Conservation (phyloP, 2,113 vertebrate species). For the Oreotragus oreotragus region DNA sequence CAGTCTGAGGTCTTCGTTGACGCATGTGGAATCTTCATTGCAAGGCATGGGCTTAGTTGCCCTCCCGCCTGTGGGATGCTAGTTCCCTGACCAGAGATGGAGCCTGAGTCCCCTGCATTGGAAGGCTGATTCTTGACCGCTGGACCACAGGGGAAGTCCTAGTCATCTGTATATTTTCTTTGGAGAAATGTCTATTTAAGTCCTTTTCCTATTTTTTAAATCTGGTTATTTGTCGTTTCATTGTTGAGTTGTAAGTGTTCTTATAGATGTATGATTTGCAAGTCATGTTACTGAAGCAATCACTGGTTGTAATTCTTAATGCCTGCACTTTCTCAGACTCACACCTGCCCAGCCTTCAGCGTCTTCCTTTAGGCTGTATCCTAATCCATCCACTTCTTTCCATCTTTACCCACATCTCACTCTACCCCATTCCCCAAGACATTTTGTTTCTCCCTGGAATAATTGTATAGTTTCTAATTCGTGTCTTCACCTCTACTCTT, state of each 20-base stretch:
- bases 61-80: neutral
- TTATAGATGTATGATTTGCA: neutral
- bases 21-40: neutral
- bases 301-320: neutral
- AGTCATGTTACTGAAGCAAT: neutral
- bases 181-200: neutral
- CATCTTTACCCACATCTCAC: neutral
- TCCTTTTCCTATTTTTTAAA: neutral
- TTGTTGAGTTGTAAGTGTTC: neutral
- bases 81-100: neutral
- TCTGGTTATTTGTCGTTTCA: neutral
- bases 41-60: neutral
- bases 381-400: neutral
- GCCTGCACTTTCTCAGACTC: neutral
- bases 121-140: neutral
- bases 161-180: neutral
- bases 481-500: neutral
- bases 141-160: neutral
- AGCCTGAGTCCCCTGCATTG: neutral
- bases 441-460: neutral
- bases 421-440: accelerated
- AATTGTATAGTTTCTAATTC: neutral
- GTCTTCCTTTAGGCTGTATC: too few relatives aligned
- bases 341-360: neutral
- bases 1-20: neutral